These are phyloP conservation scores for Cephus pygmeus DNA, from an alignment of 2,888 invertebrate genomes.

Conservation along the genomic window DNA sequence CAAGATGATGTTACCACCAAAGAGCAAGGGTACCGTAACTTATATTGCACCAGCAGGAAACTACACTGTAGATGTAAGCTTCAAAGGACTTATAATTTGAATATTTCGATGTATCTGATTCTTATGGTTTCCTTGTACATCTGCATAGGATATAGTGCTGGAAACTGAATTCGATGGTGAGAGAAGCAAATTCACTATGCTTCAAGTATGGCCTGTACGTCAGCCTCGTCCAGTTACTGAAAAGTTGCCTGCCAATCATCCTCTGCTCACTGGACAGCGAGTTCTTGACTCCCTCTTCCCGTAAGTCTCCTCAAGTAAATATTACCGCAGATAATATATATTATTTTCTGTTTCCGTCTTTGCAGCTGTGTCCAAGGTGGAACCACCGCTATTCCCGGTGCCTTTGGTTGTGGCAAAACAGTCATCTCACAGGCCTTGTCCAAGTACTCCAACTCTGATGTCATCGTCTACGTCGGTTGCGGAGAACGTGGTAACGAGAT, in stretches of 20 bases:
- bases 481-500: conserved; percentile 99
- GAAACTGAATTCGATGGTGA: conserved; percentile 99
- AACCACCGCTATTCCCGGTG: conserved; percentile 98
- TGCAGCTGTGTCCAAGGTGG: conserved; percentile 95
- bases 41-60: conserved; percentile 94
- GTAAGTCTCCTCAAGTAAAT: conserved; percentile 64
- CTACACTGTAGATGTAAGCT: conserved; percentile 90
- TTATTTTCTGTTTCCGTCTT: conserved; percentile 16
- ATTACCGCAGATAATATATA: conserved; percentile 54
- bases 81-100: conserved; percentile 18
- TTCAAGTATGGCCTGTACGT: conserved; percentile 99
- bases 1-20: conserved; percentile 94
- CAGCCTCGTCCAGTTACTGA: conserved; percentile 97
- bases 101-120: conserved; percentile 2
- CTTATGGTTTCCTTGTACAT: conserved; percentile 1
- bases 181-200: conserved; percentile 90
- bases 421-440: conserved; percentile 99
- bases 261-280: conserved; percentile 96
- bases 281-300: conserved; percentile 99
- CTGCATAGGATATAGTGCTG: conserved; percentile 86
- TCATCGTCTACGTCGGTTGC: conserved; percentile 99
- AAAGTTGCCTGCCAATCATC: conserved; percentile 98
- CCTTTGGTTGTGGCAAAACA: conserved; percentile 99
- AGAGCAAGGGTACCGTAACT: conserved; percentile 95
- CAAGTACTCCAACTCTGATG: conserved; percentile 99